phyloP scores from a whole-genome alignment of 1,140 invertebrate genomes.

The Lepidurus couesii region DNA sequence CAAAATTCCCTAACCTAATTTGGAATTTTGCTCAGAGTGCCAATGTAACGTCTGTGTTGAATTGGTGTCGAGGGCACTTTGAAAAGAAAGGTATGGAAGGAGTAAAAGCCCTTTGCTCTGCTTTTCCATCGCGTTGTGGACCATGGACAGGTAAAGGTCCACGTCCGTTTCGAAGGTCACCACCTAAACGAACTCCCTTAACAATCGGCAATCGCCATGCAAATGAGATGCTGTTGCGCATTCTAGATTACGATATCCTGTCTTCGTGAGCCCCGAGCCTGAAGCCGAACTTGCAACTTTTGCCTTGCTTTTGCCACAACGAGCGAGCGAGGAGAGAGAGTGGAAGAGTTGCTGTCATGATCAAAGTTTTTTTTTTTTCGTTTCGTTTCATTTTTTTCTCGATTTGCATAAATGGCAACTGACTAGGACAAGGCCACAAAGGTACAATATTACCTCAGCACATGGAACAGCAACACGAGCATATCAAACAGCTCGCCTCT shows the following conservation, averaged over 20 bases:
- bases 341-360: too few species aligned
- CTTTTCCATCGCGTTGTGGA: background rate
- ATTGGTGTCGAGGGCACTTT: constrained; percentile 12
- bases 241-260: too few species aligned
- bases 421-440: constrained; percentile 6
- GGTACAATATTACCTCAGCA: background rate
- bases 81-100: constrained; percentile 8
- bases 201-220: background rate
- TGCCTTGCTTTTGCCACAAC: too few species aligned
- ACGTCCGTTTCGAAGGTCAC: background rate
- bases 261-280: too few species aligned
- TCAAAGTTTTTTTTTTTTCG: too few species aligned
- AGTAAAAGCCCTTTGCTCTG: constrained; percentile 11
- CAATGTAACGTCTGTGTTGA: background rate
- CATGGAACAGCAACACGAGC: background rate
- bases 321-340: too few species aligned
- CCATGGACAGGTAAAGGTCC: constrained; percentile 17
- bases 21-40: constrained; percentile 9
- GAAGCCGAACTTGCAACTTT: too few species aligned
- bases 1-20: constrained; percentile 3
- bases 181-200: background rate
- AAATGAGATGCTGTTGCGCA: background rate
- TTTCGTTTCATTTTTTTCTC: background rate
- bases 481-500: background rate
- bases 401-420: background rate